phyloP scores from a whole-genome alignment of 2,113 vertebrate species.

The Apteryx mantelli region DNA sequence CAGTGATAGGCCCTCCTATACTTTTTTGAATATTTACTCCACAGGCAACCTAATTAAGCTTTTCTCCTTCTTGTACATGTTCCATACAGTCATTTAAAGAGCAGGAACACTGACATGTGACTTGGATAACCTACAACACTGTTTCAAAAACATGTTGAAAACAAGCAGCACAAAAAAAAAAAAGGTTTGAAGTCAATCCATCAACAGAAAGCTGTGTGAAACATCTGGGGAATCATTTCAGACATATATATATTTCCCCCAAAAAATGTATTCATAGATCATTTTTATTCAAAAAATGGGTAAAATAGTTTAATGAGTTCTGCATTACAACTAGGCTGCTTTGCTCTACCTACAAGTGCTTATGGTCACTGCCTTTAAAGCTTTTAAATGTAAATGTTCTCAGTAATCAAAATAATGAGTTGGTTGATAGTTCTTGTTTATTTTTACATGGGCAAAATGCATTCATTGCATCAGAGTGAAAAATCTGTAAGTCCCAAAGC shows the following conservation, averaged over 20 bases:
- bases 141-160: background rate
- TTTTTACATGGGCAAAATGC: background rate
- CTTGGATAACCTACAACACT: background rate
- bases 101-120: background rate
- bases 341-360: background rate
- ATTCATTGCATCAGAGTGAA: background rate
- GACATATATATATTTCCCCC: background rate
- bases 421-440: background rate
- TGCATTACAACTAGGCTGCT: background rate
- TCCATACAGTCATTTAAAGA: background rate
- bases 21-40: background rate
- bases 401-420: background rate
- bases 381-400: background rate
- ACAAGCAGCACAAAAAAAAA: background rate
- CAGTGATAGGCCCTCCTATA: background rate
- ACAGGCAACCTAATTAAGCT: background rate
- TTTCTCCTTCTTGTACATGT: background rate
- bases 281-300: background rate
- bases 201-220: background rate
- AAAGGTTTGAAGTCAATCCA: background rate
- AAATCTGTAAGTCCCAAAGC: background rate
- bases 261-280: background rate
- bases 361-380: background rate
- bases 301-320: constrained; percentile 1
- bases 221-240: background rate